These are phyloP conservation scores for Crematogaster levior DNA, from an alignment of 2,888 invertebrate species.

Conservation along the genomic window DNA sequence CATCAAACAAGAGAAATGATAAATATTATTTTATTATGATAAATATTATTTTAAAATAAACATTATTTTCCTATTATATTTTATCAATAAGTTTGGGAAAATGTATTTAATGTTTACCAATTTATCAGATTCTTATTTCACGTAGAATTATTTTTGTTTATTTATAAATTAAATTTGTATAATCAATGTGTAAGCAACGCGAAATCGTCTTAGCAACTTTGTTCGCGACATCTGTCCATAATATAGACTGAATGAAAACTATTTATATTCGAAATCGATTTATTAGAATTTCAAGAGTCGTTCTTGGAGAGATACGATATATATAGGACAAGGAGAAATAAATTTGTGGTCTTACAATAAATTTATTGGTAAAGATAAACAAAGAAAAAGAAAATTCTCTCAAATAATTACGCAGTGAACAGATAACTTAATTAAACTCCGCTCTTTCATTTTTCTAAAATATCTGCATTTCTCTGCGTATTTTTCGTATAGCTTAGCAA, in stretches of 20 bases:
- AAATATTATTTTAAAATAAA: not conserved
- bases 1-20: not conserved
- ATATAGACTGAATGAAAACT: not conserved
- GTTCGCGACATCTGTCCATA: not conserved
- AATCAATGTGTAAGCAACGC: not conserved
- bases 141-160: too few species aligned
- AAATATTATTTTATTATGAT: too few species aligned
- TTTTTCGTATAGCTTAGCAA: not conserved
- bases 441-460: not conserved
- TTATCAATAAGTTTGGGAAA: too few species aligned
- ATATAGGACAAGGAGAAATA: not conserved
- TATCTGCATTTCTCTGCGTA: not conserved
- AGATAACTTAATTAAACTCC: conserved; percentile 7
- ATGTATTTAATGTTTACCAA: too few species aligned
- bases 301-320: not conserved
- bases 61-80: not conserved
- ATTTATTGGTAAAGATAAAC: not conserved
- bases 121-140: too few species aligned
- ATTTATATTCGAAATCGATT: conserved; percentile 9
- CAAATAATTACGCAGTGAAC: not conserved
- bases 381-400: not conserved
- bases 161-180: too few species aligned
- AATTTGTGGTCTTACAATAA: not conserved
- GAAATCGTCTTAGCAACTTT: not conserved
- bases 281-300: too few species aligned